Percentiles rank a stretch among this genome's conserved stretches.
Evolutionary conservation across 2,797 vertebrate genomes (phyloP).

Genomic region (Chloroceryle inda): DNA sequence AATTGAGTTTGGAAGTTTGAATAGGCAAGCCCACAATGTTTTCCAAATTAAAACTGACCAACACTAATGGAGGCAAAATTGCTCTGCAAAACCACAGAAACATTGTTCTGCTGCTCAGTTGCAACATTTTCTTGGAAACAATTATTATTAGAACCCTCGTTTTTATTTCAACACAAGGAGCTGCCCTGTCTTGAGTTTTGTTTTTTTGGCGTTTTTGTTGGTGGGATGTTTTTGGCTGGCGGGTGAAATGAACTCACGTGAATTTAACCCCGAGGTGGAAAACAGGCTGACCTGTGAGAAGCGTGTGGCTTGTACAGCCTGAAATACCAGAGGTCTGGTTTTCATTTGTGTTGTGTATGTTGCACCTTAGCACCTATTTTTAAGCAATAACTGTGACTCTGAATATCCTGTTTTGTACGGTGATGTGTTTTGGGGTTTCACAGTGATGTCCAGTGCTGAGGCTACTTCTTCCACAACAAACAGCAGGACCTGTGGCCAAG

Average conservation of each 20-base stretch:
- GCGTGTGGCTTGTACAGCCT: not conserved
- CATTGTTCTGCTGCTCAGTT: not conserved
- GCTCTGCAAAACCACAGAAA: not conserved
- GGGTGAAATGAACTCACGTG: not conserved
- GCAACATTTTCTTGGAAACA: not conserved
- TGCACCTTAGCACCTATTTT: not conserved
- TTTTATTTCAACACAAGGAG: not conserved
- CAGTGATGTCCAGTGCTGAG: not conserved
- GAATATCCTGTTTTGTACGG: not conserved
- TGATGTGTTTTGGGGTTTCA: not conserved
- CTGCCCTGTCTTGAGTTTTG: not conserved
- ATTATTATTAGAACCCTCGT: not conserved
- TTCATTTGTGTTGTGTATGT: fast-evolving
- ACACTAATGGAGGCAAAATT: not conserved
- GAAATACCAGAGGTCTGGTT: not conserved
- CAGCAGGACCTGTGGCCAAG: not conserved
- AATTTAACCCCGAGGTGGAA: not conserved
- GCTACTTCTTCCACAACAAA: not conserved
- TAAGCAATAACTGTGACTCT: not conserved
- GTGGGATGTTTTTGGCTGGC: not conserved
- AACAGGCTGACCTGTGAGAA: not conserved
- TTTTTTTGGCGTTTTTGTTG: not conserved
- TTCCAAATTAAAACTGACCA: not conserved
- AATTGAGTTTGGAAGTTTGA: not conserved
- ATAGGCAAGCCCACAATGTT: not conserved